Evolutionary conservation across 2,888 invertebrate species (phyloP), one percentile per base, ranked within the genome.

Genomic region (Patella caerulea): DNA sequence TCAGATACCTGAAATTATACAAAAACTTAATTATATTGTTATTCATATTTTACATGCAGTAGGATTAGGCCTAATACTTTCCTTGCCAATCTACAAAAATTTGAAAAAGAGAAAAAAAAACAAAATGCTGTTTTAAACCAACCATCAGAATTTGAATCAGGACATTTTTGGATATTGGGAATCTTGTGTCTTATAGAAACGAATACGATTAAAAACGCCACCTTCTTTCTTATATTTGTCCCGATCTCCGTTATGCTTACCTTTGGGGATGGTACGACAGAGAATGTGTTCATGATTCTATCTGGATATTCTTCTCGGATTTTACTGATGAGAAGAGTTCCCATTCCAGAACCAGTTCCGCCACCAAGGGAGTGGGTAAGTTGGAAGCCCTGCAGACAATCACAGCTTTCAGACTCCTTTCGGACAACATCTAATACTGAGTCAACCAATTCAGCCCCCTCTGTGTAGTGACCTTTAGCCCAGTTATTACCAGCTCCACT

Each of bases 381-480:
- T 24, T 65, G 65, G 65, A 65, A 65, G 19, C 65, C 65, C 14
- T 65, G 65, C 19, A 65, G 65, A 19, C 65, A 65, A 24, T 65
- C 65, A 14, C 65, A 65, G 24, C 14, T 65, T 65, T 65, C 65
- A 65, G 65, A 19, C 14, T 65, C 65, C 65, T 65, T 65, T 65
- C 65, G 24, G 65, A 65, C 65, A 65, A 65, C 65, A 14, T 65
- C 65, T 14, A 65, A 24, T 24, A 65, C 65, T 65, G 65, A 65
- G 24, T 65, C 65, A 24, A 65, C 65, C 4, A 65, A 19, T 19
- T 65, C 65, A 24, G 65, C 65, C 3, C 65, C 65, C 17, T 65
- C 65, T 65, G 65, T 65, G 65, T 65, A 65, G 65, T 65, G 65
- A 65, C 65, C 65, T 65, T 65, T 65, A 4, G 65, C 65, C 65